Evolutionary conservation across 2,888 invertebrate species (phyloP), one percentile per base, ranked within the genome.

Genomic region (Andrena flavipes): DNA sequence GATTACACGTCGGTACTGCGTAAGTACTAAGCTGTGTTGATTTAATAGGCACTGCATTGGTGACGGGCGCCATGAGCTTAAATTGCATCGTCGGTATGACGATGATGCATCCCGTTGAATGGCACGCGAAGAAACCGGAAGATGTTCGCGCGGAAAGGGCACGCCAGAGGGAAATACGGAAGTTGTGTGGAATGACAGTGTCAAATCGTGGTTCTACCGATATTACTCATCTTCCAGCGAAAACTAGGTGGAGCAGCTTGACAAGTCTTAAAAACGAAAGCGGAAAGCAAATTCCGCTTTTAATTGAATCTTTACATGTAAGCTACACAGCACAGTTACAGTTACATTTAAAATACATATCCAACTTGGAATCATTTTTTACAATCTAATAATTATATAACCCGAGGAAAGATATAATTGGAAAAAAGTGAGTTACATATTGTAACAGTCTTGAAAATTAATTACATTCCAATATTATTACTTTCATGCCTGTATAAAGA

Each of bases 61-160:
- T 97, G 48, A 94, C 96, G 16, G 96, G 96, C 82, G 97, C 95
- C 0, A 91, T 97, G 48, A 96, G 97, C 89, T 93, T 96, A 16
- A 95, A 97, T 90, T 94, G 96, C 23, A 93, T 97, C 29, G 95
- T 96, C 42, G 97, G 96, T 0, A 96, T 97, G 96, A 89, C 96
- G 62, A 94, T 96, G 56, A 96, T 97, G 96, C 97, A 97, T 88
- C 97, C 97, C 88, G 96, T 97, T 0, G 96, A 96, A 91, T 96
- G 96, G 96, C 96, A 97, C 67, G 65, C 81, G 13, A 90, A 71
- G 5, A 87, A 86, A 23, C 75, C 85, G 65, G 82, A 85, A 65
- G 87, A 87, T 63, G 89, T 88, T 35, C 87, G 80, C 59, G 91
- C 79, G 23, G 89, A 87, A 80, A 88, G 76, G 76, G 78, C 64